Evolutionary conservation across 2,113 vertebrate genomes (phyloP).

Genomic region (Chauna torquata): DNA sequence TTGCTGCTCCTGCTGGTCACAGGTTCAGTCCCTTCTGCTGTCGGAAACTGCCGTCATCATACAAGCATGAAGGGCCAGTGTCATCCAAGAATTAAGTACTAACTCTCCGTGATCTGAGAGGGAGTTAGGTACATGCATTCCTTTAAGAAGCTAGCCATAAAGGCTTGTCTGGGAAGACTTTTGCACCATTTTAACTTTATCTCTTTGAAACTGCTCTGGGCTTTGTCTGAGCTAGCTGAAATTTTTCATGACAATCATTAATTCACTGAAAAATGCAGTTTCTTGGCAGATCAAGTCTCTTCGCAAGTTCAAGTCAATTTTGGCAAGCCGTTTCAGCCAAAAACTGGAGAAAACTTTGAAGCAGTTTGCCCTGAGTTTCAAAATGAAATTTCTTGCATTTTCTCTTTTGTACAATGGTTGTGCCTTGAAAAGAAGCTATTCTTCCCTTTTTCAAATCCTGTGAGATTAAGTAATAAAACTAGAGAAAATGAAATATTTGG

Average conservation of each 20-base stretch:
- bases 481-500: background rate
- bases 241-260: conserved; percentile 62
- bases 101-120: conserved; percentile 31
- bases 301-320: conserved; percentile 39
- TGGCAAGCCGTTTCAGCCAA: conserved; percentile 1
- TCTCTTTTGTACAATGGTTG: background rate
- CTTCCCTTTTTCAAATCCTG: background rate
- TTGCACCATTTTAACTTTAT: conserved; percentile 66
- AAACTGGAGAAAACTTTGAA: background rate
- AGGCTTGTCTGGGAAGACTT: conserved; percentile 48
- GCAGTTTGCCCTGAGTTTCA: background rate
- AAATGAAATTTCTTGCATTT: background rate
- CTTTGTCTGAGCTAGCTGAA: conserved; percentile 58
- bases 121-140: conserved; percentile 58
- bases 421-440: background rate
- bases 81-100: conserved; percentile 41
- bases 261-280: conserved; percentile 55
- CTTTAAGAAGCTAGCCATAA: conserved; percentile 47
- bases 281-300: conserved; percentile 46
- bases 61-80: background rate
- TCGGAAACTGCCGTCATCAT: background rate
- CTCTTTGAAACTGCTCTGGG: conserved; percentile 58
- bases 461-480: background rate
- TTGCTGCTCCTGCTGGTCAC: background rate
- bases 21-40: background rate